Evolutionary conservation across 1,140 invertebrate genomes (phyloP), one percentile per base, ranked within the genome.

Genomic region (Psix sp.): DNA sequence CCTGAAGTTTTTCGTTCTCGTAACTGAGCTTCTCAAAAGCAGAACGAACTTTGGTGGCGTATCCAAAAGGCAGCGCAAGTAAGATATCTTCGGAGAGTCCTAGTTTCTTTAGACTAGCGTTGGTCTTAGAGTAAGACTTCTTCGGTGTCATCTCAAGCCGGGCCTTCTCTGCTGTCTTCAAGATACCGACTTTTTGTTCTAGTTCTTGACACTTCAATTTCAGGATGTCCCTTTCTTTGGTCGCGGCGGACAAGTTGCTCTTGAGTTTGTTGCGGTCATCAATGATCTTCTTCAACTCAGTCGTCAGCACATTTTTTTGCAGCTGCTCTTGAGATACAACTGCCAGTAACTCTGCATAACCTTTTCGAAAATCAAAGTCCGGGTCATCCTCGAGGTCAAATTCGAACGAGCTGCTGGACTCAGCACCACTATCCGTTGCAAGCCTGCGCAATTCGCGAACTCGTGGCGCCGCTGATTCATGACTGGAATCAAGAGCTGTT

Each of bases 1-100:
- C 38, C 3, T 43, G 49, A 1, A 70, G 40, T 20, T 70, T 70
- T 5, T 70, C 66, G 35, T 70, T 60, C n/a, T 70, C 66, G 26
- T 71, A 71, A 10, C 29, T 35, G 0, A 71, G 57, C 17, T 52
- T 59, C 13, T 71, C 67, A 10, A 57, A 71, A 0, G 57, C 57
- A 3, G 67, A 63, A 1, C 67, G 49, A 0, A 71, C 33, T 6
- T 63, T 71, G 1, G 67, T 71, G 0, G 67, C 42, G 13, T 71
- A 71, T 1, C 67, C 67, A 11, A 71, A 62, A 0, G 67, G 67
- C 2, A 71, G 13, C 3, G 57, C 15, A n/a, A 70, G 7, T 2
- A 70, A 11, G 4, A 70, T 60, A 26, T 60, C 49, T n/a, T 70
- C 66, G 1, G 48, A 48, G 3, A 70, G 42, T 1, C 66, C 66